phyloP scores from a whole-genome alignment of 2,888 invertebrate species.

The Steinernema hermaphroditum region DNA sequence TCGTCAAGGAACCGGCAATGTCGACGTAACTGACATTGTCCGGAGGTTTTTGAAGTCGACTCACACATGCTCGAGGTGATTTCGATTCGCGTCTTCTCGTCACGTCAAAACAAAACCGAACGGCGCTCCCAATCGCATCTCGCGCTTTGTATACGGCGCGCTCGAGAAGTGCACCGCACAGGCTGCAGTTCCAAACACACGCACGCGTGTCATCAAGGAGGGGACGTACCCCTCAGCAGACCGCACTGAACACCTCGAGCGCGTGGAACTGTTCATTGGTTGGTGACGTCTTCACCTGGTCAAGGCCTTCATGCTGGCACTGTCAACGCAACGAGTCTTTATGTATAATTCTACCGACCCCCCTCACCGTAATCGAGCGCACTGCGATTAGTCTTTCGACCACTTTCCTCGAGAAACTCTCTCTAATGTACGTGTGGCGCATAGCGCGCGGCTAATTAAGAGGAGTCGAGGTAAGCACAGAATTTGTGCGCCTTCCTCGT shows the following conservation, averaged over 20 bases:
- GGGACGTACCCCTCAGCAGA: background rate
- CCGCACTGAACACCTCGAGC: background rate
- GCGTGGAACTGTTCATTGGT: slow-evolving; percentile 9
- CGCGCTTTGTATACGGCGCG: slow-evolving; percentile 24
- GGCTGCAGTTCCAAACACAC: slow-evolving; percentile 30
- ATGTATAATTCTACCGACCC: background rate
- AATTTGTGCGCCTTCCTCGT: background rate
- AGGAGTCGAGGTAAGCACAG: slow-evolving; percentile 1
- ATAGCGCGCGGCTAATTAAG: slow-evolving; percentile 2
- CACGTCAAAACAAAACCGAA: slow-evolving; percentile 31
- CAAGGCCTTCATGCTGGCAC: slow-evolving; percentile 13
- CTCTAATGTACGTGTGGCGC: background rate
- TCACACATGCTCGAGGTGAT: slow-evolving; percentile 24
- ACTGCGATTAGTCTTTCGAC: slow-evolving; percentile 5
- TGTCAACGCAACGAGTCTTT: background rate
- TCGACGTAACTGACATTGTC: slow-evolving; percentile 6
- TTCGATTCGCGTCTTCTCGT: slow-evolving; percentile 25
- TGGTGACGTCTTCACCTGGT: slow-evolving; percentile 7
- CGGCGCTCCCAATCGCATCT: slow-evolving; percentile 31
- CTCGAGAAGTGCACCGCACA: slow-evolving; percentile 18
- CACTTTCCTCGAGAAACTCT: background rate
- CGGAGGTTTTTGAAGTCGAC: slow-evolving; percentile 20
- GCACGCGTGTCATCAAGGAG: slow-evolving; percentile 16
- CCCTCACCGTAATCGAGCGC: slow-evolving; percentile 26
- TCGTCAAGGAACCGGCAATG: background rate